Evolutionary conservation across 2,113 vertebrate species (phyloP), one percentile per base, ranked within the genome.

Genomic region (Pogonocichla stellata): DNA sequence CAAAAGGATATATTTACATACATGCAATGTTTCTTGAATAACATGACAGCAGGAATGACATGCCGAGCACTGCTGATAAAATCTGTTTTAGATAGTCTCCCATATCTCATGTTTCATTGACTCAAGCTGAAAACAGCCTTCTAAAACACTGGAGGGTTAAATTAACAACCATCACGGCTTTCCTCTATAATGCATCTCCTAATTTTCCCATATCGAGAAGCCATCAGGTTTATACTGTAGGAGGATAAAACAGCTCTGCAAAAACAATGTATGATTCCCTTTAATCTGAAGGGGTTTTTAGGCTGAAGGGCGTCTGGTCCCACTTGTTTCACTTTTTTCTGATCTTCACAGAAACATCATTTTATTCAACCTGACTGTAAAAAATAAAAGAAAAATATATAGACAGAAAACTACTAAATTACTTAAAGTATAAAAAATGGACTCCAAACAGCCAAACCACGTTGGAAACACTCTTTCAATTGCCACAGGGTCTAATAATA

Each of bases 401-500:
- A 80, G 58, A 77, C 4, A 57, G 36, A 88, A 93, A 90, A 82
- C 17, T 80, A 36, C 43, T 75, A 17, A 62, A 92, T 48, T 70
- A 74, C 61, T 81, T 57, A 53, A 77, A 83, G 51, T 17, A 67
- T 47, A 83, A 69, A 58, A 93, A 72, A 80, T 25, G 29, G 28
- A 70, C 51, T 94, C 58, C n/a, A 70, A 62, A 79, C 91, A 61
- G 36, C 42, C 80, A 95, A 60, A 47, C 34, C 45, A 45, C 11
- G 7, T 50, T 72, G 75, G 60, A 73, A 88, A 82, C 3, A 5
- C 57, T 91, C 89, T 66, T 89, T 80, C 53, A 91, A 34, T 56
- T 1, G 67, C 93, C 88, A 95, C 71, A 62, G 72, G 82, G 79
- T 92, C 82, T 93, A 97, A 94, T 87, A 85, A 78, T 96, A 97